These are phyloP conservation scores for Crocuta crocuta DNA, from an alignment of 2,113 vertebrate genomes.

Conservation along the genomic window DNA sequence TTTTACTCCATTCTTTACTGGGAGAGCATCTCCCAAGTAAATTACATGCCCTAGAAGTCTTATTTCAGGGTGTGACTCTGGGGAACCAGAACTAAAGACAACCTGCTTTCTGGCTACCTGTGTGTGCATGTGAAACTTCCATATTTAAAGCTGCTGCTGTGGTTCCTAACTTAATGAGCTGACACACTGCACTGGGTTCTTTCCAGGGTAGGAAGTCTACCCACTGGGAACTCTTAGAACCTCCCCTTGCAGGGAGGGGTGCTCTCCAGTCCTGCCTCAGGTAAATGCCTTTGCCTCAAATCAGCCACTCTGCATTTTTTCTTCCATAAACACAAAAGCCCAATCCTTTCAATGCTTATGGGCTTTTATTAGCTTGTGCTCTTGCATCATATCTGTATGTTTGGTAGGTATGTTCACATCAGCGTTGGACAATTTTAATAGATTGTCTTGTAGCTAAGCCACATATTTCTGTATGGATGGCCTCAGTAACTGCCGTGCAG, in stretches of 20 bases:
- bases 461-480: background rate
- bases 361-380: constrained; percentile 36
- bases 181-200: background rate
- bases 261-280: background rate
- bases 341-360: background rate
- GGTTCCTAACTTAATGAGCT: background rate
- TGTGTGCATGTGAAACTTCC: background rate
- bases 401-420: background rate
- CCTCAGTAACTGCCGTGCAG: background rate
- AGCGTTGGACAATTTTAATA: background rate
- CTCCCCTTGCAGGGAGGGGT: background rate
- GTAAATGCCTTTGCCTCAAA: background rate
- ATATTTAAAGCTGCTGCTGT: background rate
- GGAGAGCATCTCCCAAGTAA: background rate
- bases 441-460: background rate
- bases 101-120: background rate
- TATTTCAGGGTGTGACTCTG: background rate
- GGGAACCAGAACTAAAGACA: background rate
- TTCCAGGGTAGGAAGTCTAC: background rate
- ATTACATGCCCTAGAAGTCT: background rate
- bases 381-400: background rate
- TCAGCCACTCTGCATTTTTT: background rate
- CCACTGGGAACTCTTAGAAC: background rate
- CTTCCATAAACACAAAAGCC: background rate
- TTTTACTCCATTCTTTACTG: background rate